Evolutionary conservation across 2,888 invertebrate genomes (phyloP), one percentile per base, ranked within the genome.

Genomic region (Limnephilus rhombicus): DNA sequence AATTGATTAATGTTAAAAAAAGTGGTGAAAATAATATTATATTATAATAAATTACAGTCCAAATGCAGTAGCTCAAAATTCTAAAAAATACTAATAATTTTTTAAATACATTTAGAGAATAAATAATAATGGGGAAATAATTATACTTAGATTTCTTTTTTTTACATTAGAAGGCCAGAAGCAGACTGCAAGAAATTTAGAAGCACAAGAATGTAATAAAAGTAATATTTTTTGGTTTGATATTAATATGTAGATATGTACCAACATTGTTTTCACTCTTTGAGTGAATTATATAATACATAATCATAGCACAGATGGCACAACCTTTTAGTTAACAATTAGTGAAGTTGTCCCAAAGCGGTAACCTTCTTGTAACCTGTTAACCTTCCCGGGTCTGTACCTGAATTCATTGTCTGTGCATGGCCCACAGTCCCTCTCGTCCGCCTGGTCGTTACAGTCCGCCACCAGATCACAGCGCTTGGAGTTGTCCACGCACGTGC

Each of bases 391-490:
- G 68, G 89, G 80, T 49, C 81, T 83, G 86, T 92, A 92, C 92
- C 92, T 92, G 92, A 91, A 92, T 86, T 92, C 87, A 82, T 82
- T 31, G 53, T 91, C 80, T 7, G 45, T 81, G 91, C 91, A 90
- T 81, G 95, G 96, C 96, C 96, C 95, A 95, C 97, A 97, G 93
- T 96, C 95, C 31, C 95, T 95, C 94, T 98, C 98, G 94, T 98
- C 97, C 94, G 97, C 97, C 49, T 96, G 96, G 94, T 96, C 96
- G 93, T 95, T 95, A 94, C 97, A 97, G 94, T 97, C 97, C 5
- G 89, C 91, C 24, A 94, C 94, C 86, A 95, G 95, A 94, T 98
- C 96, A 95, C 98, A 98, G 89, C 95, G 95, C 94, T 96, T 96
- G 92, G 95, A 95, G 94, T 94, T 94, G 82, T 95, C 95, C 93